A percentile compares a stretch with the other conserved stretches of the same genome.
Evolutionary conservation across 2,113 vertebrate species (phyloP).

Genomic region (Cryptotis parvus): DNA sequence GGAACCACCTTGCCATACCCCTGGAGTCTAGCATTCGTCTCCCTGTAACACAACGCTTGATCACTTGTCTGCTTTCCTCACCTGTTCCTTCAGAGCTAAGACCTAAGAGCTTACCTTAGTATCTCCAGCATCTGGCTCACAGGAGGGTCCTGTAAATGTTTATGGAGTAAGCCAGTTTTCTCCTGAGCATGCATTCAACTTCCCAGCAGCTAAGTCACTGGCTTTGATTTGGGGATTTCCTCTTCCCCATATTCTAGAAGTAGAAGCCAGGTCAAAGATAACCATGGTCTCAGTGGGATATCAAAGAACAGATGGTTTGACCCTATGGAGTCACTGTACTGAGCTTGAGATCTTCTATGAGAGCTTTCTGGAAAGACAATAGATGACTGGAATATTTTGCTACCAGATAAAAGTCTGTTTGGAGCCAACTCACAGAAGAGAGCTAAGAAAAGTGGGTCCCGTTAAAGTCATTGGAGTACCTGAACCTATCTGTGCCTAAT

Average conservation of each 20-base stretch:
- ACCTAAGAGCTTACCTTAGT: not conserved
- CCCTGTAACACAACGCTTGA: not conserved
- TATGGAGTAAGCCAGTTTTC: not conserved
- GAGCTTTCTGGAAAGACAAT: not conserved
- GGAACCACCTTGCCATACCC: too few relatives aligned
- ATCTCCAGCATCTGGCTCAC: not conserved
- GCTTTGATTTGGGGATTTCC: not conserved
- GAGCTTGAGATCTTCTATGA: not conserved
- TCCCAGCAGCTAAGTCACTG: not conserved
- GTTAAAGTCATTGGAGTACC: not conserved
- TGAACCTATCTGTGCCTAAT: not conserved
- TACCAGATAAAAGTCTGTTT: not conserved
- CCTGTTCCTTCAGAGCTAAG: not conserved
- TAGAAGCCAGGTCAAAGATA: not conserved
- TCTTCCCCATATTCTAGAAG: not conserved
- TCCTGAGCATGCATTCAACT: not conserved
- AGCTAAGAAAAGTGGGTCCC: not conserved
- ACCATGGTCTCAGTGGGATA: not conserved
- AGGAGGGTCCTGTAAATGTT: slow-evolving; percentile 15
- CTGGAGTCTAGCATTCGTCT: not conserved
- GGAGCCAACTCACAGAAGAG: not conserved
- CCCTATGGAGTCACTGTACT: too few relatives aligned
- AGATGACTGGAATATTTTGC: not conserved
- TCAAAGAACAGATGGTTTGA: not conserved
- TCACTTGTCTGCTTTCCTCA: not conserved